A percentile compares a stretch with the other conserved stretches of the same genome.
Conservation (phyloP, 2,113 vertebrate species). For the Amazona vittata region DNA sequence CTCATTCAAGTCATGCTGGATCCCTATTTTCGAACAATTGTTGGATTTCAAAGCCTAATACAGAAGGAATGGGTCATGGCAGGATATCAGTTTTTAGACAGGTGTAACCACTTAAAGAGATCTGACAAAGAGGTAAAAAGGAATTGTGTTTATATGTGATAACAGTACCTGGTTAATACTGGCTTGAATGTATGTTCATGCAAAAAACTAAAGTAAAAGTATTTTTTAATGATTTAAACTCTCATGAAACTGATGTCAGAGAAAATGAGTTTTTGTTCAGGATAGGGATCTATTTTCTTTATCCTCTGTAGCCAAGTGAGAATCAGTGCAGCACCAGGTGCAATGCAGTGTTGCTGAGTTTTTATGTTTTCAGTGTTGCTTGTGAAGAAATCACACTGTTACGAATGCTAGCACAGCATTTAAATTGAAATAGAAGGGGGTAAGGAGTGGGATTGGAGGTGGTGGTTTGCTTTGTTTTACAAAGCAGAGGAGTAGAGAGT, state of each 20-base stretch:
- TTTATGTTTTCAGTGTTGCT: not conserved
- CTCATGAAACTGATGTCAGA: not conserved
- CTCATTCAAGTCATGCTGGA: constrained; percentile 95
- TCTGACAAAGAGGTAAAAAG: constrained; percentile 89
- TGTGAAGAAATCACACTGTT: rapidly evolving
- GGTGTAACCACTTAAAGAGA: constrained; percentile 95
- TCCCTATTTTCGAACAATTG: constrained; percentile 89
- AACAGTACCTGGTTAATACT: not conserved
- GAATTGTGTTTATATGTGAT: not conserved
- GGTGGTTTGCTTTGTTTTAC: not conserved
- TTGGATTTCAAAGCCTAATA: constrained; percentile 93
- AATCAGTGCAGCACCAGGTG: not conserved
- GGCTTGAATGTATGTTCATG: not conserved
- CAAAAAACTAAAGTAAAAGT: not conserved
- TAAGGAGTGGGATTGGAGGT: not conserved
- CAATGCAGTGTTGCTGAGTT: not conserved
- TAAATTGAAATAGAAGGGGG: not conserved
- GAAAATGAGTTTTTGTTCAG: not conserved
- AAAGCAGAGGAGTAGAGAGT: not conserved
- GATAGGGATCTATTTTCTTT: not conserved
- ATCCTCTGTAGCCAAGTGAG: not conserved
- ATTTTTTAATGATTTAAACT: not conserved
- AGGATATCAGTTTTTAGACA: constrained; percentile 92
- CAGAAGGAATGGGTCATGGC: constrained; percentile 99
- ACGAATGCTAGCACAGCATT: not conserved